Evolutionary conservation across 2,113 vertebrate species (phyloP).

Genomic region (Mus pahari): DNA sequence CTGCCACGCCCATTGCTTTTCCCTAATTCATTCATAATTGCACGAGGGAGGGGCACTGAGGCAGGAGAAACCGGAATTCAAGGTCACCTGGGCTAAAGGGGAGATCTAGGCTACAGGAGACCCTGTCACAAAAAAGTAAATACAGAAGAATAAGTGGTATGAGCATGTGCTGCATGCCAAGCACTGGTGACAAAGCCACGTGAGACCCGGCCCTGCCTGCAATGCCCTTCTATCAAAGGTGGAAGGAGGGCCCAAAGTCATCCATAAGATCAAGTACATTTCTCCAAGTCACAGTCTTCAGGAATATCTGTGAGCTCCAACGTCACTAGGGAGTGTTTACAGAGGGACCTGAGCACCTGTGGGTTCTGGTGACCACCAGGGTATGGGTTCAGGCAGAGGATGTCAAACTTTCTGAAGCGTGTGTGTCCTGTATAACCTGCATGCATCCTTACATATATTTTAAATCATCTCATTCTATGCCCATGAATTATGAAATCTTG

Average conservation of each 20-base stretch:
- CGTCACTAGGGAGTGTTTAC: background rate
- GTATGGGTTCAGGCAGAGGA: no score
- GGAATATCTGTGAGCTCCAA: background rate
- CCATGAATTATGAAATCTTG: background rate
- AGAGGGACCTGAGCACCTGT: background rate
- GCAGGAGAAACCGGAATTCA: background rate
- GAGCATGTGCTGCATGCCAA: background rate
- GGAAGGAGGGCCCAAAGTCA: background rate
- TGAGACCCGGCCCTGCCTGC: background rate
- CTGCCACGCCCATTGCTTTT: background rate
- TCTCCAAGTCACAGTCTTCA: background rate
- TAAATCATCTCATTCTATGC: background rate
- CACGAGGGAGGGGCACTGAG: background rate
- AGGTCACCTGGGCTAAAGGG: background rate
- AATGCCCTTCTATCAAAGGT: background rate
- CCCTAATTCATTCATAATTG: background rate
- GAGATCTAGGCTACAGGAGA: background rate
- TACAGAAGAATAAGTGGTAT: background rate
- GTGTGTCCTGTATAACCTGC: background rate
- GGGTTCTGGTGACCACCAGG: background rate
- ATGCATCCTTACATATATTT: no score
- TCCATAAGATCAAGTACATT: background rate
- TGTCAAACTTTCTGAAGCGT: background rate
- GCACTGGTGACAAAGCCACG: background rate
- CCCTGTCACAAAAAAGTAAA: background rate